Conservation (phyloP, 2,113 vertebrate species). For the Hippopotamus amphibius region DNA sequence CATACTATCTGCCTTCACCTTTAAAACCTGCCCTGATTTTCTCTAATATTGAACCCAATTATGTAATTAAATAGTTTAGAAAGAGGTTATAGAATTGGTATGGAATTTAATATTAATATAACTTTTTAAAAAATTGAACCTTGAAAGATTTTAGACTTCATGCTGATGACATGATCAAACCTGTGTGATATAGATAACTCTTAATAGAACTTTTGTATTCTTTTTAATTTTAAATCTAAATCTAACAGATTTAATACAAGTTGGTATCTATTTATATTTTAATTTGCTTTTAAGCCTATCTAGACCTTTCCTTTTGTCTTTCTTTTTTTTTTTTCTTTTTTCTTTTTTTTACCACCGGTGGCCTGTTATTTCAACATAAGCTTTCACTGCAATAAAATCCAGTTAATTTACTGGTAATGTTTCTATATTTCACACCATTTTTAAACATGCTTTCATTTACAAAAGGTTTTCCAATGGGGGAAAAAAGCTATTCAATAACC, state of each 20-base stretch:
- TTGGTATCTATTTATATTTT: conserved; percentile 34
- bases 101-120: conserved; percentile 66
- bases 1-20: conserved; percentile 51
- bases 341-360: conserved; percentile 16
- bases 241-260: not conserved
- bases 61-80: conserved; percentile 58
- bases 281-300: conserved; percentile 54
- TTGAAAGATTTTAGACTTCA: conserved; percentile 70
- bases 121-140: conserved; percentile 69
- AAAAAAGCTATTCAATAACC: not conserved
- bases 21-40: conserved; percentile 26
- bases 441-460: conserved; percentile 52
- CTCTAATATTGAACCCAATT: conserved; percentile 3
- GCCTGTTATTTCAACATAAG: conserved; percentile 39
- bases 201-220: not conserved
- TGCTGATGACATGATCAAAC: conserved; percentile 56
- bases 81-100: conserved; percentile 64
- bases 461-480: conserved; percentile 34
- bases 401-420: conserved; percentile 50
- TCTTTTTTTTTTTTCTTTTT: not conserved
- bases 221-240: conserved; percentile 46
- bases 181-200: not conserved
- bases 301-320: conserved; percentile 26
- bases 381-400: conserved; percentile 44
- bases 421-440: conserved; percentile 62